Evolutionary conservation across 2,797 vertebrate genomes (phyloP).

Genomic region (Threskiornis aethiopicus): DNA sequence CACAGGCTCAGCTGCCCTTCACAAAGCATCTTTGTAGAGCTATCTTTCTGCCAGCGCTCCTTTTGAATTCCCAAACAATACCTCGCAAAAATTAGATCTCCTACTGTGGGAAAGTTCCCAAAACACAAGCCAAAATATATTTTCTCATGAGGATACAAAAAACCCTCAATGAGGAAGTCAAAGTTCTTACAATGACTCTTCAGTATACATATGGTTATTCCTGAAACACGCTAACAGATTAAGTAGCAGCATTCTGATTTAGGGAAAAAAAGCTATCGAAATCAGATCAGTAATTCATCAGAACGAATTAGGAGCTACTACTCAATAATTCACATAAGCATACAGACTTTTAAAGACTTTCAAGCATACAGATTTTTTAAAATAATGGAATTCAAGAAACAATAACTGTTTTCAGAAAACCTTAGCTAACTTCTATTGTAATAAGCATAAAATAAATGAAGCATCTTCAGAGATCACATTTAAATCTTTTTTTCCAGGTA

Average conservation of each 20-base stretch:
- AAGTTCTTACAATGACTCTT: slow-evolving; percentile 9
- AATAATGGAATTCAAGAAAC: not conserved
- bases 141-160: slow-evolving; percentile 60
- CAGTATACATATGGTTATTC: not conserved
- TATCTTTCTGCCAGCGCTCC: slow-evolving; percentile 55
- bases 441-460: not conserved
- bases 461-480: not conserved
- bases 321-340: not conserved
- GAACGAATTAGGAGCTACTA: not conserved
- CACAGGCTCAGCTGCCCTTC: slow-evolving; percentile 32
- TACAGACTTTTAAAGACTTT: not conserved
- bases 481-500: not conserved
- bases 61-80: slow-evolving; percentile 68
- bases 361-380: not conserved
- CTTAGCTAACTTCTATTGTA: not conserved
- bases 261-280: not conserved
- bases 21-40: slow-evolving; percentile 69
- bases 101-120: slow-evolving; percentile 68
- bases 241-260: not conserved
- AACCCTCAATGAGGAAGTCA: slow-evolving; percentile 16
- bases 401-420: not conserved
- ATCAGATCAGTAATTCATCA: not conserved
- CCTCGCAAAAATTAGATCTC: slow-evolving; percentile 60
- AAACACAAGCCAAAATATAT: slow-evolving; percentile 55
- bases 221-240: not conserved